These are phyloP conservation scores for Chironomus riparius DNA, from an alignment of 2,888 invertebrate species.

Conservation along the genomic window DNA sequence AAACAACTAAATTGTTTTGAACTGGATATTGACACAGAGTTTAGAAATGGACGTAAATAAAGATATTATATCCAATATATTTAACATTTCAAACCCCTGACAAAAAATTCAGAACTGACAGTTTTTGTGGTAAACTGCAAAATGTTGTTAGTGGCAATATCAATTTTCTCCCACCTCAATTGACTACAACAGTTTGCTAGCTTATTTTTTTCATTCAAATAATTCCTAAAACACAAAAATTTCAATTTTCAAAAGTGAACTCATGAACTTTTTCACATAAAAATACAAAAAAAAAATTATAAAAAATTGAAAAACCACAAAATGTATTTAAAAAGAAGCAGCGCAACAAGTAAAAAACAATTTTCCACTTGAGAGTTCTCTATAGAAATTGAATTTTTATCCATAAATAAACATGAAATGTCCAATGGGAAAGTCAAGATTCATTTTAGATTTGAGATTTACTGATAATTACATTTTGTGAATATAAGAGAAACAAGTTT, in stretches of 20 bases:
- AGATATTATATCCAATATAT: no score
- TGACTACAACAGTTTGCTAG: background rate
- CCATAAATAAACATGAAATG: background rate
- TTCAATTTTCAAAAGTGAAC: no score
- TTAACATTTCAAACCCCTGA: no score
- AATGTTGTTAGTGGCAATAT: background rate
- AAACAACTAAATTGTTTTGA: no score
- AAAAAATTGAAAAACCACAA: background rate
- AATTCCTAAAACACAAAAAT: no score
- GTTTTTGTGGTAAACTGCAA: background rate
- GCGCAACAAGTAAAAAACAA: background rate
- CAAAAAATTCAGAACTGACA: background rate
- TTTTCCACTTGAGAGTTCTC: background rate
- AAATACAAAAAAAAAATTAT: background rate
- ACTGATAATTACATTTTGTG: no score
- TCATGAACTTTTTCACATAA: background rate
- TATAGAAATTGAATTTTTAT: background rate
- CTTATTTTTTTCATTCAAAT: no score
- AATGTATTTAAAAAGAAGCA: background rate
- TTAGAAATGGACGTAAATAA: no score
- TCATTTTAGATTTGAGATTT: no score
- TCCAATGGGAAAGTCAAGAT: no score
- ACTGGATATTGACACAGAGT: no score
- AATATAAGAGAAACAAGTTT: no score
- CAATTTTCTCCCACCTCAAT: background rate